A percentile compares a stretch with the other conserved stretches of the same genome.
phyloP scores from a whole-genome alignment of 2,797 vertebrate species.

The Macrochelys suwanniensis region DNA sequence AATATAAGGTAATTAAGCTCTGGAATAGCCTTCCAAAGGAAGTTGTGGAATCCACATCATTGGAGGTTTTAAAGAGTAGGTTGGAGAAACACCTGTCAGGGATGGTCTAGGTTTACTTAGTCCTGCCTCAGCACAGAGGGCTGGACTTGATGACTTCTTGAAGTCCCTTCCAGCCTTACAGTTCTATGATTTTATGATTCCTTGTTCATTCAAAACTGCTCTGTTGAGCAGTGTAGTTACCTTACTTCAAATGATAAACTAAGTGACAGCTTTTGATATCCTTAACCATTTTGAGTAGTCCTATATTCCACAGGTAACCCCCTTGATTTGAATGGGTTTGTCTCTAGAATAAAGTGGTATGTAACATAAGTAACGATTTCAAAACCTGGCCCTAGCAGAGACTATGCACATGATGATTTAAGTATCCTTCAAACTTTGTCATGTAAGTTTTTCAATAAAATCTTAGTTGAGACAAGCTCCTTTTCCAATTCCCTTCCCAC shows the following conservation, averaged over 20 bases:
- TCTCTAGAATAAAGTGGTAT: not conserved
- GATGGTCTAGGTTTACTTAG: too few species aligned
- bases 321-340: not conserved
- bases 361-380: not conserved
- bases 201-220: not conserved
- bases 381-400: not conserved
- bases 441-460: not conserved
- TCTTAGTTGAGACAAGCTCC: not conserved
- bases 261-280: not conserved
- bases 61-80: too few species aligned
- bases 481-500: not conserved
- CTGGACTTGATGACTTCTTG: too few species aligned
- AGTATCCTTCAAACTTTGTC: fast-evolving
- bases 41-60: too few species aligned
- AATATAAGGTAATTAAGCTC: too few species aligned
- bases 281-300: not conserved
- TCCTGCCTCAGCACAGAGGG: too few species aligned
- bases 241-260: not conserved
- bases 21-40: too few species aligned
- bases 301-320: not conserved
- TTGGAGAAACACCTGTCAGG: too few species aligned
- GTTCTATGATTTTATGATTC: not conserved
- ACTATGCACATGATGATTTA: not conserved
- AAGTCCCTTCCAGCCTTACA: not conserved
- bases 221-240: not conserved